Base-by-base conservation (phyloP, 2,888 invertebrate species). In the Plebejus anna region DNA sequence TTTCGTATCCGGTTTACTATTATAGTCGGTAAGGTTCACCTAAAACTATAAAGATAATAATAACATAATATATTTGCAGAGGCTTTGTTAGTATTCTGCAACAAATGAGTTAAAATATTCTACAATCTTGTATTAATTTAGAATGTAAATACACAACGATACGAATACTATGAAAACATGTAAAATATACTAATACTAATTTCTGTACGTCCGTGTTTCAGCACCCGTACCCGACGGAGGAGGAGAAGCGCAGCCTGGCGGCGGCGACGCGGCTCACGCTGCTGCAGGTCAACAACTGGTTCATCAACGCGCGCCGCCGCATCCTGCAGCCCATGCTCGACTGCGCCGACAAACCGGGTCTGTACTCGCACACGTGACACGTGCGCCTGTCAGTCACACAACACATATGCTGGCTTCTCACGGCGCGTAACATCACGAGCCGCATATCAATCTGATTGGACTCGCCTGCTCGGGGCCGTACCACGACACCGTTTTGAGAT, bases 211-310 rank as follows among this genome's bases (percentile, higher is more conserved):
- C 2, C 7, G 36, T 1, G 66, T 77, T 77, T 0, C 92, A 98
- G 98, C 98, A 98, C 91, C 98, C 98, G 0, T 98, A 98, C 88
- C 98, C 98, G 0, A 98, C 98, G 75, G 98, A 98, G 89, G 98
- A 98, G 85, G 98, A 98, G 88, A 98, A 98, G 88, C 95, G 98
- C 55, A 96, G 97, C 79, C 96, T 98, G 78, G 98, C 98, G 2
- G 96, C 96, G 42, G 97, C 98, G 88, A 98, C 98, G 57, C 96
- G 98, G 83, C 95, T 98, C 77, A 98, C 98, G 0, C 90, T 98
- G 75, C 94, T 98, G 71, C 98, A 98, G 91, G 98, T 98, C 79
- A 98, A 98, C 93, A 98, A 97, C 87, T 98, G 98, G 97, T 98
- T 98, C 90, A 98, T 98, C 81, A 98, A 98, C 92, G 98, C 98